phyloP scores from a whole-genome alignment of 2,797 vertebrate genomes.

The Pangasius mekongensis region DNA sequence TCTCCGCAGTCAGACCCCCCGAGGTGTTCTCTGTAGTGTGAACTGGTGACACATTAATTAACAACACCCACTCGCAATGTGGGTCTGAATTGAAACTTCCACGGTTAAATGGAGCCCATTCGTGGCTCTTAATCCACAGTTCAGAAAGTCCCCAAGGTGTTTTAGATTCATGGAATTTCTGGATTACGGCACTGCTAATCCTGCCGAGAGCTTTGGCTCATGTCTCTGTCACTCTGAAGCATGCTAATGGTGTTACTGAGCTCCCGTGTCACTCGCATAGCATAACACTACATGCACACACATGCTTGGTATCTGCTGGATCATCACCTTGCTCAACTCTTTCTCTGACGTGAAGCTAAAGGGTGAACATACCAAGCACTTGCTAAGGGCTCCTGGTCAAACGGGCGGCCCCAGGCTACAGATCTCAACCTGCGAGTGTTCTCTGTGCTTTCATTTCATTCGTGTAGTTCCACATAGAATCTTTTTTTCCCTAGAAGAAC shows the following conservation, averaged over 20 bases:
- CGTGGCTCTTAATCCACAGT: constrained; percentile 32
- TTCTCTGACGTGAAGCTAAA: not conserved
- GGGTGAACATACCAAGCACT: not conserved
- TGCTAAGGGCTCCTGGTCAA: not conserved
- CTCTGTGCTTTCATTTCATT: not conserved
- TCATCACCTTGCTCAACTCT: not conserved
- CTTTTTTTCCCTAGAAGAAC: not conserved
- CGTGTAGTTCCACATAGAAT: not conserved
- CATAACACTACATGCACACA: constrained; percentile 5
- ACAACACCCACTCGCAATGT: not conserved
- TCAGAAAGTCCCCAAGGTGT: constrained; percentile 38
- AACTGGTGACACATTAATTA: constrained; percentile 22
- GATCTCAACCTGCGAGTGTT: not conserved
- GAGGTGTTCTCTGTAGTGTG: not conserved
- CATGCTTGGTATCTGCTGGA: constrained; percentile 16
- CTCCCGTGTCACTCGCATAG: not conserved
- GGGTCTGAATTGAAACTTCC: constrained; percentile 37
- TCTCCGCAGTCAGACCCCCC: not conserved
- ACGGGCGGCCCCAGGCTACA: not conserved
- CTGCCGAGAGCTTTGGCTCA: not conserved
- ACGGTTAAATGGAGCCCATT: constrained; percentile 28
- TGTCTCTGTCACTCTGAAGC: not conserved
- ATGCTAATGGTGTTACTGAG: constrained; percentile 14
- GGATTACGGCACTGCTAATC: constrained; percentile 32
- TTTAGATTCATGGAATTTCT: constrained; percentile 48